Conservation (phyloP, 2,888 invertebrate species). For the Scrobipalpa costella region DNA sequence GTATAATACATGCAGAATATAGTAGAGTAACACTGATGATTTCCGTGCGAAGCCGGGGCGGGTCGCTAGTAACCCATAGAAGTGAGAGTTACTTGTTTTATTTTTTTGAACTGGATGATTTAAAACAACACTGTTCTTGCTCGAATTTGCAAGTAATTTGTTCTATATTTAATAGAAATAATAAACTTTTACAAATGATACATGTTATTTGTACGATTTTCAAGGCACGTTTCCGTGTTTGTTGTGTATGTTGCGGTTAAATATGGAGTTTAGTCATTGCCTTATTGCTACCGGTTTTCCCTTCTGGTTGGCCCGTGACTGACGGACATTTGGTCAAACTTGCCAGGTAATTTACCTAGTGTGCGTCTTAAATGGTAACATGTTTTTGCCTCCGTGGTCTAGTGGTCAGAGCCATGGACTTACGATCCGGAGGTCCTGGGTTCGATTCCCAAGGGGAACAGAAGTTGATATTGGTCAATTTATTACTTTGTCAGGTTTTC, state of each 20-base stretch:
- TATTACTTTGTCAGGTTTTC: no score
- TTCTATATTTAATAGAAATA: background rate
- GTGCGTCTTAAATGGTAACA: background rate
- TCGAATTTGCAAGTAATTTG: background rate
- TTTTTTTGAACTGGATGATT: no score
- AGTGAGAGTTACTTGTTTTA: no score
- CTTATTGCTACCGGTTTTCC: conserved; percentile 24
- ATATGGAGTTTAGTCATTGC: conserved; percentile 8
- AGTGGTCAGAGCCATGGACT: no score
- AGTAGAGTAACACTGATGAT: no score
- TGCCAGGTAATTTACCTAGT: background rate
- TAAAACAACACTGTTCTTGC: background rate
- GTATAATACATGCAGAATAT: no score
- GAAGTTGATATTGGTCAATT: no score
- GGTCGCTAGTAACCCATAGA: no score
- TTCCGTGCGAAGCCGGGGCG: no score
- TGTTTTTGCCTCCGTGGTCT: no score
- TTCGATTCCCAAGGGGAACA: no score
- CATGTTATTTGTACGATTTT: conserved; percentile 3
- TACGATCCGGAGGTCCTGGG: no score
- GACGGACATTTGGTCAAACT: background rate
- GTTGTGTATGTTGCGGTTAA: background rate
- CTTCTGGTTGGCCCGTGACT: conserved; percentile 2
- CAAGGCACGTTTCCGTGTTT: conserved; percentile 15
- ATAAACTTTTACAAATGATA: background rate